Percentiles rank a stretch among this genome's conserved stretches.
Evolutionary conservation across 2,797 vertebrate species (phyloP).

Genomic region (Malurus splendens): DNA sequence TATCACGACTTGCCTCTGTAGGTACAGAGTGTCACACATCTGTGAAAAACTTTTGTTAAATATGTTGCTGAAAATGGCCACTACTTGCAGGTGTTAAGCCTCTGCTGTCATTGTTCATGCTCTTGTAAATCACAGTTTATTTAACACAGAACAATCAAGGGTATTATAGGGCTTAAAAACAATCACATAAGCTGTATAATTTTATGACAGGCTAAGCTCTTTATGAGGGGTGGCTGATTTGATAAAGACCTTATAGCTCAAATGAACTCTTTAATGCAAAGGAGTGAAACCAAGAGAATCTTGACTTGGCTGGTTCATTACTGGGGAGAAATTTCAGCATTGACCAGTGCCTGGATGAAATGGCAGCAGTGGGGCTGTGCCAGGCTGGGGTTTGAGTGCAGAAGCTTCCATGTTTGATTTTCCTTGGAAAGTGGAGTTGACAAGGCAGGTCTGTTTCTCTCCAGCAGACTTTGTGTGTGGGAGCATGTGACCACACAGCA

Average conservation of each 20-base stretch:
- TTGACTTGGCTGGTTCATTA: not conserved
- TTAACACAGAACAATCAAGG: constrained; percentile 64
- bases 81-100: constrained; percentile 3
- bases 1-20: not conserved
- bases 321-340: not conserved
- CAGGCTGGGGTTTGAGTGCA: not conserved
- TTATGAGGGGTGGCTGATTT: constrained; percentile 44
- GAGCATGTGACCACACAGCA: accelerated
- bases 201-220: constrained; percentile 41
- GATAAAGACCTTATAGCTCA: constrained; percentile 24
- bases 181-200: constrained; percentile 46
- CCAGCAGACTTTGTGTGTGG: not conserved
- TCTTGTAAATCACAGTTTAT: constrained; percentile 70
- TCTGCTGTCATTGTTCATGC: constrained; percentile 38
- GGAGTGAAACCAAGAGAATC: not conserved
- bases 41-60: constrained; percentile 37
- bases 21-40: not conserved
- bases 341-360: not conserved
- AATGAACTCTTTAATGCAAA: constrained; percentile 6
- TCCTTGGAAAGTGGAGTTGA: not conserved
- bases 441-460: not conserved
- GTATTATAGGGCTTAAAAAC: constrained; percentile 69
- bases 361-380: not conserved
- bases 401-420: not conserved
- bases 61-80: constrained; percentile 3